phyloP scores from a whole-genome alignment of 2,113 vertebrate species.

The Sceloporus tristichus region DNA sequence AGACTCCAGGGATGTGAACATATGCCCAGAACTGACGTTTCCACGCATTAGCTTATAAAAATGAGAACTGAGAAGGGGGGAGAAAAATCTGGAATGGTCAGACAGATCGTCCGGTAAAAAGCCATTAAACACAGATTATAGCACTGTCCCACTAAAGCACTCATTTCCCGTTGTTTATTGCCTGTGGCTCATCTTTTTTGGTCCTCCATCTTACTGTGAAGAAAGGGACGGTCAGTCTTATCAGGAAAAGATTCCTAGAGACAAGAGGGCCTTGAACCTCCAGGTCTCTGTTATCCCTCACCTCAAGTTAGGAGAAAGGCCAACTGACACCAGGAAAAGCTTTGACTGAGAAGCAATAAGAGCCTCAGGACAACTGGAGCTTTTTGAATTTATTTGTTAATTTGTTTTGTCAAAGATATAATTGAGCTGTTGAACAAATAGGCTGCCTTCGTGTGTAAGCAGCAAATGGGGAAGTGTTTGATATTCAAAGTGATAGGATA shows the following conservation, averaged over 20 bases:
- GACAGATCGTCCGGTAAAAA: conserved; percentile 64
- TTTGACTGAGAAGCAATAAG: conserved; percentile 54
- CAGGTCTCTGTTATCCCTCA: conserved; percentile 50
- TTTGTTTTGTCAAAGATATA: conserved; percentile 70
- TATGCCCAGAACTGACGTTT: conserved; percentile 72
- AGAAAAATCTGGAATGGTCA: conserved; percentile 71
- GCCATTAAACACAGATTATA: conserved; percentile 65
- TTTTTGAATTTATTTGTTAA: conserved; percentile 57
- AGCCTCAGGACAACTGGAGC: conserved; percentile 53
- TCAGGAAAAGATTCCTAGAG: conserved; percentile 23
- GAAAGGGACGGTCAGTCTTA: conserved; percentile 47
- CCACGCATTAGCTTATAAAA: conserved; percentile 70
- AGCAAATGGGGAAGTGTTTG: conserved; percentile 59
- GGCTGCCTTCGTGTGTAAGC: conserved; percentile 69
- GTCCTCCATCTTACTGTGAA: conserved; percentile 39
- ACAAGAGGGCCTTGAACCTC: too few species aligned
- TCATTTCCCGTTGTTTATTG: conserved; percentile 55
- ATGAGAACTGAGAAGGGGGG: conserved; percentile 57
- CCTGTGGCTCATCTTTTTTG: conserved; percentile 42
- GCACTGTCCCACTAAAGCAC: conserved; percentile 45
- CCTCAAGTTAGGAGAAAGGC: conserved; percentile 36
- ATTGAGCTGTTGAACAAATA: conserved; percentile 73
- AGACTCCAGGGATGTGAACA: conserved; percentile 65
- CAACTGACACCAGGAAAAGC: conserved; percentile 43
- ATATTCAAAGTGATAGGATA: conserved; percentile 66